Conservation (phyloP, 1,140 invertebrate genomes). For the Caenorhabditis latens region DNA sequence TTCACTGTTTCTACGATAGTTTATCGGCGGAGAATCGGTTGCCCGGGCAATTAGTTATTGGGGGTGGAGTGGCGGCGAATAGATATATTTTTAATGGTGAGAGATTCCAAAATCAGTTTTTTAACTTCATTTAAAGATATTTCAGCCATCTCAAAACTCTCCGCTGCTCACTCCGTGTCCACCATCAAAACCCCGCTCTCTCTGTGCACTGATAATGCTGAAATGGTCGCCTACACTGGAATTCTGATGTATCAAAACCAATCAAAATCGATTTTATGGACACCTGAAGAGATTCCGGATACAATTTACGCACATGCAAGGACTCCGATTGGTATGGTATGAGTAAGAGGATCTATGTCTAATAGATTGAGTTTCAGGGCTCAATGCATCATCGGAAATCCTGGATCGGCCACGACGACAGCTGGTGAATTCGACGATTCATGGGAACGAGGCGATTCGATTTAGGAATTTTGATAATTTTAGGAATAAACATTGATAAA, state of each 20-base stretch:
- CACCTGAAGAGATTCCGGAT: slow-evolving; percentile 46
- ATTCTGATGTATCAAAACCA: slow-evolving; percentile 27
- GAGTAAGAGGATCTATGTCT: background rate
- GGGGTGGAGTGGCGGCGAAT: slow-evolving; percentile 59
- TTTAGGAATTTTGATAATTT: slow-evolving; percentile 21
- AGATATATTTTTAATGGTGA: slow-evolving; percentile 45
- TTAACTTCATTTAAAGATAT: background rate
- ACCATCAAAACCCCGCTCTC: slow-evolving; percentile 19
- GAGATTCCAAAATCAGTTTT: background rate
- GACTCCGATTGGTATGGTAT: slow-evolving; percentile 11
- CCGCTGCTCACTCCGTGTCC: background rate
- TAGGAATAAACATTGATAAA: background rate
- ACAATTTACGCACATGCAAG: slow-evolving; percentile 58
- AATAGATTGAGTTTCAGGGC: background rate
- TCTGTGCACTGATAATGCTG: slow-evolving; percentile 61
- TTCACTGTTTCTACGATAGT: slow-evolving; percentile 26
- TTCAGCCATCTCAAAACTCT: slow-evolving; percentile 49
- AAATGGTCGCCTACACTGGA: slow-evolving; percentile 60
- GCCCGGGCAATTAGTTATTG: slow-evolving; percentile 42
- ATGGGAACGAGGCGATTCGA: slow-evolving; percentile 1
- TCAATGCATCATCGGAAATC: slow-evolving; percentile 22
- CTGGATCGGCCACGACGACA: background rate
- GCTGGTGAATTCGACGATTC: slow-evolving; percentile 19
- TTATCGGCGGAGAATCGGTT: background rate
- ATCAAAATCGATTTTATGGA: slow-evolving; percentile 10